Evolutionary conservation across 1,140 invertebrate species (phyloP).

Genomic region (Drosophila elegans): DNA sequence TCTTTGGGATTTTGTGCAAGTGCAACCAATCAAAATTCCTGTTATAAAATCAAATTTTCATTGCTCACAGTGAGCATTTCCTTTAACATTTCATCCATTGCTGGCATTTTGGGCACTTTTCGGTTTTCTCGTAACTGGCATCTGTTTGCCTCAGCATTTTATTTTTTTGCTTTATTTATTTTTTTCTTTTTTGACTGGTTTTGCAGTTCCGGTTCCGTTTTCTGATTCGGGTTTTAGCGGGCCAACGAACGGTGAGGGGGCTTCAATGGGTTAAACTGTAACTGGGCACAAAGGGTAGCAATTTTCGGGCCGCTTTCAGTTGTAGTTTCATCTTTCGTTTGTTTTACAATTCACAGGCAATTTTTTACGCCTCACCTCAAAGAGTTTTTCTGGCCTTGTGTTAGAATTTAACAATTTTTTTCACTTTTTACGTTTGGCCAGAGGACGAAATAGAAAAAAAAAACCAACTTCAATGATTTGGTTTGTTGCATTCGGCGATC

Average conservation of each 20-base stretch:
- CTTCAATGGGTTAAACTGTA: conserved; percentile 43
- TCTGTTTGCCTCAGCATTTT: conserved; percentile 9
- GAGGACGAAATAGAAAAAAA: conserved; percentile 4
- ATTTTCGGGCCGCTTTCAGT: conserved; percentile 56
- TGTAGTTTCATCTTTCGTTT: conserved; percentile 76
- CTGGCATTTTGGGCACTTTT: conserved; percentile 38
- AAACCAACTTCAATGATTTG: conserved; percentile 32
- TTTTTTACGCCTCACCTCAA: conserved; percentile 62
- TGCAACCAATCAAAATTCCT: conserved; percentile 81
- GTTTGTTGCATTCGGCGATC: conserved; percentile 30
- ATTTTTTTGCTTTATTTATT: conserved; percentile 1
- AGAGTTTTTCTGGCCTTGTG: conserved; percentile 64
- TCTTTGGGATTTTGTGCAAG: conserved; percentile 47
- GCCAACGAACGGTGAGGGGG: conserved; percentile 13
- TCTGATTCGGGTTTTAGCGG: conserved; percentile 43
- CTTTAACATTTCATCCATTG: conserved; percentile 60
- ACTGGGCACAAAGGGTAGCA: conserved; percentile 68
- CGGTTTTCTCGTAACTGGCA: conserved; percentile 7
- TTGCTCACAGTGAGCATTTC: conserved; percentile 70
- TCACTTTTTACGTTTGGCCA: conserved; percentile 1
- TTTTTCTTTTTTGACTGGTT: conserved; percentile 17
- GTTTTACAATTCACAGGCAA: conserved; percentile 50
- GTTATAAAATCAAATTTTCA: conserved; percentile 83
- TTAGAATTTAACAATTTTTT: conserved; percentile 46
- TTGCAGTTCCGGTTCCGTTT: conserved; percentile 42